Base-by-base conservation (phyloP, 2,888 invertebrate species). In the Pimpla rufipes region DNA sequence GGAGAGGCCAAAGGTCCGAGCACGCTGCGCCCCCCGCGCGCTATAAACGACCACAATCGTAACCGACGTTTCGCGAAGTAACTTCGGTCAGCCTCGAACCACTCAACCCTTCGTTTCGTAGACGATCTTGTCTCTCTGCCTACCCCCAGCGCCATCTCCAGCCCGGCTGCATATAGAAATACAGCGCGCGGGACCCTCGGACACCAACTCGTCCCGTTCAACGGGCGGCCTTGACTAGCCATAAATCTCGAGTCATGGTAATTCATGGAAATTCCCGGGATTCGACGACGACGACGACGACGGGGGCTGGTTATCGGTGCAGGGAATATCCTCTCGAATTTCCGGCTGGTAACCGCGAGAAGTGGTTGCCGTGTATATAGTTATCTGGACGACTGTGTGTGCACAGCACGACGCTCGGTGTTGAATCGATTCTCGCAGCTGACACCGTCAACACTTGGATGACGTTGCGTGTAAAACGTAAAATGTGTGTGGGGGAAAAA, bases 251-350 rank as follows among this genome's bases (percentile, higher is more conserved):
- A 77, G 81, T 84, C 73, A 85, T 85, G 85, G 84, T 83, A 85
- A 86, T 85, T 83, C 84, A 85, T 84, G 85, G 79, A 81, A 83
- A 85, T 86, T 80, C 76, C 76, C 64, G 76, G 37, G 55, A 75
- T 79, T 52, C 62, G 40, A 59, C 23, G 67, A 52, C 42, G 62
- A 52, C 29, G 29, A 29, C 29, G 29, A 29, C 29, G 29, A 29
- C 29, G 29, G 8, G 79, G 18, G 23, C 55, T 40, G 74, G 74
- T 68, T 68, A 70, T 75, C 68, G 79, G 57, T 52, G 73, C n/a
- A n/a, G n/a, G 55, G 74, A 81, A 83, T 81, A 83, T 85, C 74
- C 81, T 52, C 75, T 40, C 55, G 83, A 85, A 85, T 86, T 84
- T 82, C 85, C 85, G 85, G 68, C 62, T 83, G 77, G 79, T 77